Conservation (phyloP, 2,797 vertebrate species). For the Alcedo atthis region DNA sequence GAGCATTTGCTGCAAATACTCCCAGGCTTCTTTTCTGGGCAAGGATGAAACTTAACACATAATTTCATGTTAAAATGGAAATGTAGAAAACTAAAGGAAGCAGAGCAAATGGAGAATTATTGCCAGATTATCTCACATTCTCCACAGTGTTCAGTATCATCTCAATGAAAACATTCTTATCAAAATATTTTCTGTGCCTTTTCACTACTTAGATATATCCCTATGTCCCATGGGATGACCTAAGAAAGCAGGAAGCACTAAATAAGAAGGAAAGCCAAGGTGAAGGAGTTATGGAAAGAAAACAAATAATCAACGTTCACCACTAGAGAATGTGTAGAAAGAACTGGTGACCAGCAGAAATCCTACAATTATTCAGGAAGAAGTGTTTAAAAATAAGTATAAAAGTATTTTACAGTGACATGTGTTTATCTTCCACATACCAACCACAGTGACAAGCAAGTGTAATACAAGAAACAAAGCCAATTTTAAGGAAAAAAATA, state of each 20-base stretch:
- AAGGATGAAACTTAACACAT: background rate
- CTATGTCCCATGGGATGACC: background rate
- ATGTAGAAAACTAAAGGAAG: background rate
- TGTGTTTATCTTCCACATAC: background rate
- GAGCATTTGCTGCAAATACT: background rate
- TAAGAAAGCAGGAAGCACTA: background rate
- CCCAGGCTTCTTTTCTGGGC: background rate
- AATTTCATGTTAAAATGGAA: background rate
- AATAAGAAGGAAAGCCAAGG: background rate
- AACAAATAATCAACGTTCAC: background rate
- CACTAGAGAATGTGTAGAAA: background rate
- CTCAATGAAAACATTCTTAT: background rate
- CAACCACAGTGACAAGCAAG: constrained; percentile 11
- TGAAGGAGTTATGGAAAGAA: background rate
- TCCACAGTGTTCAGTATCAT: background rate
- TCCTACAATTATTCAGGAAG: background rate
- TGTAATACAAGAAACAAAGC: constrained; percentile 29
- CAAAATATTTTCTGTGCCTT: background rate
- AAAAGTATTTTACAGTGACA: background rate
- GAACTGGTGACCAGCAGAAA: background rate
- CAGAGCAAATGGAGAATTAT: background rate
- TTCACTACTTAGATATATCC: background rate
- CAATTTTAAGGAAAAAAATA: constrained; percentile 2
- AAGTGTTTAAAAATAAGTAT: background rate
- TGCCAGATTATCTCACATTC: background rate